Conservation (phyloP, 2,888 invertebrate species). For the Octonoba sinensis region DNA sequence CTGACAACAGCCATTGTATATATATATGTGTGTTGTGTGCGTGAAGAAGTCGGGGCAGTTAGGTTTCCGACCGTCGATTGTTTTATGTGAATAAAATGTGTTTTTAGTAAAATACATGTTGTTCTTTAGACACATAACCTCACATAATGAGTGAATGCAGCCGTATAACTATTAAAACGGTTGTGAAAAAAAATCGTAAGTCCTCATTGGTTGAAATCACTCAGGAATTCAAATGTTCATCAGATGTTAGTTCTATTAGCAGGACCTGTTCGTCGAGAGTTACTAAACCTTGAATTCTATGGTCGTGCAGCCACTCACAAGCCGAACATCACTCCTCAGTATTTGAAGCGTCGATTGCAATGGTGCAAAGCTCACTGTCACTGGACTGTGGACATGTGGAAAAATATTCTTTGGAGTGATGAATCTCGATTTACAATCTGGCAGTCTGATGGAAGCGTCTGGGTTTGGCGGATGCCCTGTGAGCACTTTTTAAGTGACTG, state of each 20-base stretch:
- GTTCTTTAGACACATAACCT: too few species aligned
- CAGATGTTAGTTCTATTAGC: not conserved
- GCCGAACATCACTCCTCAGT: not conserved
- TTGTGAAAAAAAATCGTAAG: not conserved
- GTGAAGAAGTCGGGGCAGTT: too few species aligned
- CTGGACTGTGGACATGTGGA: not conserved
- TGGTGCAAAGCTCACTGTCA: not conserved
- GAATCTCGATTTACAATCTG: too few species aligned
- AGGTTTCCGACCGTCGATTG: too few species aligned
- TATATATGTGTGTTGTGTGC: too few species aligned
- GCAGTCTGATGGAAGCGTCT: not conserved
- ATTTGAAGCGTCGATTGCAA: not conserved
- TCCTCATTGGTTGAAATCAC: constrained; percentile 3
- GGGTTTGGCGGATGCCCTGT: constrained; percentile 2
- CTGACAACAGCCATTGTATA: too few species aligned
- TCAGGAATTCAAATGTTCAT: not conserved
- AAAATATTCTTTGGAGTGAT: not conserved
- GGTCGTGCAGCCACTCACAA: constrained; percentile 2
- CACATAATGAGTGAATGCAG: too few species aligned
- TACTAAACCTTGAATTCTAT: not conserved
- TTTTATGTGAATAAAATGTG: too few species aligned
- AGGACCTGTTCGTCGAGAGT: not conserved
- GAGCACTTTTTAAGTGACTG: not conserved
- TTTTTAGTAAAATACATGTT: too few species aligned
- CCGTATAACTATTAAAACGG: not conserved